A percentile compares a stretch with the other conserved stretches of the same genome.
phyloP scores from a whole-genome alignment of 1,140 invertebrate species.

The Zophobas morio region DNA sequence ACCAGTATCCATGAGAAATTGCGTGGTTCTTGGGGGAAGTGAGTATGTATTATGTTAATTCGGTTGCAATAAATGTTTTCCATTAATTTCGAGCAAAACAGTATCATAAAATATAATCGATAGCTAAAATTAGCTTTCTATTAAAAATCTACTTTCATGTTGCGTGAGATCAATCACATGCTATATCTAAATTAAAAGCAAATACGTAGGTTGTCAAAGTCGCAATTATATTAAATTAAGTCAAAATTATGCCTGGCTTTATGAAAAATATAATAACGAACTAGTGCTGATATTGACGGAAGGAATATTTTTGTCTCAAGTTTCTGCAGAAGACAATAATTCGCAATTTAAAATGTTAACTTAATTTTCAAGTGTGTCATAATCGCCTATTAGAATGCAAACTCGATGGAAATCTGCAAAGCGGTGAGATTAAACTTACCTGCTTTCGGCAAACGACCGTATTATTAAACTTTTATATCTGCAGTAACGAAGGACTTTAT shows the following conservation, averaged over 20 bases:
- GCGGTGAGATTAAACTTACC: conserved; percentile 21
- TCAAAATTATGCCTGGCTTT: conserved; percentile 8
- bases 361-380: conserved; percentile 30
- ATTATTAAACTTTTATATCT: conserved; percentile 35
- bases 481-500: conserved; percentile 8
- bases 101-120: conserved; percentile 6
- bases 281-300: neutral
- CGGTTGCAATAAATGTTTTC: conserved; percentile 13
- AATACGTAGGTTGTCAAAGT: conserved; percentile 22
- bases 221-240: conserved; percentile 30
- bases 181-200: conserved; percentile 35
- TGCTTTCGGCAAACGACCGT: conserved; percentile 25
- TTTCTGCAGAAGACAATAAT: neutral
- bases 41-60: conserved; percentile 31
- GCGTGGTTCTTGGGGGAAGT: conserved; percentile 29
- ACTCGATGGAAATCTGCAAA: conserved; percentile 34
- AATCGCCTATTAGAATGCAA: conserved; percentile 6
- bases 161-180: conserved; percentile 42
- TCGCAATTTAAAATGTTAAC: conserved; percentile 1
- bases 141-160: conserved; percentile 9
- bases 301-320: neutral
- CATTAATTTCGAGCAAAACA: conserved; percentile 18
- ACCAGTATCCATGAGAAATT: conserved; percentile 16
- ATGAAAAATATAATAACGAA: neutral
- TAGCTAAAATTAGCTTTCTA: conserved; percentile 22